Evolutionary conservation across 1,140 invertebrate genomes (phyloP), one percentile per base, ranked within the genome.

Genomic region (Sitodiplosis mosellana): DNA sequence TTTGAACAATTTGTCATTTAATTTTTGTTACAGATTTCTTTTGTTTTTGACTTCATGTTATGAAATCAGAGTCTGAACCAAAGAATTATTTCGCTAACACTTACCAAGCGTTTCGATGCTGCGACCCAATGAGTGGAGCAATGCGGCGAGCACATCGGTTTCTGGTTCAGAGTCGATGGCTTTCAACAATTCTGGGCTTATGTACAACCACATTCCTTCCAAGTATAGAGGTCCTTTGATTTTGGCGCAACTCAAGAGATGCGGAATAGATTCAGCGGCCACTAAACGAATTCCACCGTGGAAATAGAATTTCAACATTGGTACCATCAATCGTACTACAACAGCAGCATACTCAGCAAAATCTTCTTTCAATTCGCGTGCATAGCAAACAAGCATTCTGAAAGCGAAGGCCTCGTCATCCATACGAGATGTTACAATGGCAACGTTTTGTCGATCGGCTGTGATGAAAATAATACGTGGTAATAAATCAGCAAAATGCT

Each of bases 371-470:
- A 99, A 69, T 68, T 99, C 94, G 20, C 90, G 75, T 0, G 95
- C 95, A 64, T 98, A 99, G 65, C 94, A 98, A 8, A 98, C 92
- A 8, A 99, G 69, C 94, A 99, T 99, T 64, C 96, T 91, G 63
- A 94, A 99, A 0, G 96, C 96, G 1, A 91, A 95, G 0, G 93
- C 91, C 65, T 99, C 99, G 57, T 99, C 95, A 67, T 99, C 96
- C 48, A 99, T 72, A 52, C 79, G 83, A 40, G 86, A 83, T 33
- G 88, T 92, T 57, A 84, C 80, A 37, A 92, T 88, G 40, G 87
- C 88, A 61, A 91, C 90, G 61, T 90, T 92, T 60, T 92, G 87
- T 65, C 94, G 89, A 59, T 99, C 93, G 4, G 54, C 55, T 10
- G 55, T 64, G 49, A 82, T 78, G 64, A 79, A 70, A 54, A 87